phyloP scores from a whole-genome alignment of 2,113 vertebrate genomes.

The Rousettus leschenaultii region DNA sequence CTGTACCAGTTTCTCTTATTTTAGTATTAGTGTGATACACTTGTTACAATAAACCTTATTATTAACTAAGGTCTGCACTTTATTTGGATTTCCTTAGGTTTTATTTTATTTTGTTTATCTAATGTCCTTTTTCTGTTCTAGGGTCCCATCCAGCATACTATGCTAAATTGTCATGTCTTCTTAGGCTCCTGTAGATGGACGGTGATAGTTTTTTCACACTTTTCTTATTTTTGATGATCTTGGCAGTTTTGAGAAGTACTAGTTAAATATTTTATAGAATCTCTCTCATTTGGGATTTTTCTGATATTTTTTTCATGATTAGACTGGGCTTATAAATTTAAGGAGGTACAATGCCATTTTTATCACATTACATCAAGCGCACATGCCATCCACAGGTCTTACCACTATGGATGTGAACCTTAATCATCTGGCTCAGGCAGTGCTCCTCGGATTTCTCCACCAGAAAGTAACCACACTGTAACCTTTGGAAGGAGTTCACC shows the following conservation, averaged over 20 bases:
- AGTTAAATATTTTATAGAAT: neutral
- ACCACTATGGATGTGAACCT: neutral
- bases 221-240: neutral
- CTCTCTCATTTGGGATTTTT: neutral
- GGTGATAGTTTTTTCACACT: neutral
- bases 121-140: neutral
- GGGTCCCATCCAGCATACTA: neutral
- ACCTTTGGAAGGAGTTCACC: neutral
- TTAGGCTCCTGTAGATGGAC: neutral
- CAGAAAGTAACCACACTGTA: rapidly evolving
- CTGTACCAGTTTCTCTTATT: neutral
- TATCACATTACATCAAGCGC: neutral
- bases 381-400: neutral
- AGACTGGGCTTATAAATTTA: neutral
- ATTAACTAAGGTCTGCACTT: neutral
- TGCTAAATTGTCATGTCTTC: neutral
- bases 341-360: neutral
- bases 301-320: neutral
- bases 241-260: neutral
- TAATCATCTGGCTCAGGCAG: neutral
- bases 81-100: neutral
- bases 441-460: neutral
- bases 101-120: neutral
- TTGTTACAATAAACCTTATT: neutral
- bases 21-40: neutral